A percentile compares a stretch with the other conserved stretches of the same genome.
Evolutionary conservation across 2,888 invertebrate species (phyloP).

Genomic region (Apoda limacodes): DNA sequence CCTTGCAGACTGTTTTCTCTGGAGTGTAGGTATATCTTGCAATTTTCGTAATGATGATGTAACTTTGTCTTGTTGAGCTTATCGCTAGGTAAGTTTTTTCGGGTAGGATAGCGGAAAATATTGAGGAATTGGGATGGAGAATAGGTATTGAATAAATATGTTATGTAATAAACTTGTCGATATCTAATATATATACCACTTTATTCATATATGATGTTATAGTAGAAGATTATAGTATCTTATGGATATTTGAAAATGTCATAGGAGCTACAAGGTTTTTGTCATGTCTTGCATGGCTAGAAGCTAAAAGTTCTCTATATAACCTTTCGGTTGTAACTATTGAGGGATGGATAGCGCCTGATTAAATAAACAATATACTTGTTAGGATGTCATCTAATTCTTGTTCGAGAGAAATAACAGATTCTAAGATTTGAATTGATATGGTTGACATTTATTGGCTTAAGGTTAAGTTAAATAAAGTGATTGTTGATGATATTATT

Average conservation of each 20-base stretch:
- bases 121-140: slow-evolving; percentile 21
- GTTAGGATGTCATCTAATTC: slow-evolving; percentile 20
- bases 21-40: slow-evolving; percentile 12
- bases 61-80: slow-evolving; percentile 20
- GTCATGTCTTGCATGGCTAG: slow-evolving; percentile 16
- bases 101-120: slow-evolving; percentile 22
- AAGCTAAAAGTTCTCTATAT: slow-evolving; percentile 19
- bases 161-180: slow-evolving; percentile 23
- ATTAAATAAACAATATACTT: slow-evolving; percentile 23
- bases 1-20: slow-evolving; percentile 16
- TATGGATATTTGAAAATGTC: slow-evolving; percentile 21
- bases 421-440: slow-evolving; percentile 21
- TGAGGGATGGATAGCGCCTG: slow-evolving; percentile 8
- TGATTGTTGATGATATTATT: slow-evolving; percentile 21
- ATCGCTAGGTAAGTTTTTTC: slow-evolving; percentile 25
- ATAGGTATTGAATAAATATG: slow-evolving; percentile 24
- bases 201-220: slow-evolving; percentile 22
- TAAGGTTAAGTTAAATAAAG: slow-evolving; percentile 18
- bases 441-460: slow-evolving; percentile 21
- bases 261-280: slow-evolving; percentile 20
- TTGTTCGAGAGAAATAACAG: slow-evolving; percentile 18
- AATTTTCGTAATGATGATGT: slow-evolving; percentile 20
- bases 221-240: slow-evolving; percentile 20
- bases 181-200: slow-evolving; percentile 22
- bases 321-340: slow-evolving; percentile 17